These are phyloP conservation scores for Cataglyphis hispanica DNA, from an alignment of 1,140 invertebrate genomes.

Conservation along the genomic window DNA sequence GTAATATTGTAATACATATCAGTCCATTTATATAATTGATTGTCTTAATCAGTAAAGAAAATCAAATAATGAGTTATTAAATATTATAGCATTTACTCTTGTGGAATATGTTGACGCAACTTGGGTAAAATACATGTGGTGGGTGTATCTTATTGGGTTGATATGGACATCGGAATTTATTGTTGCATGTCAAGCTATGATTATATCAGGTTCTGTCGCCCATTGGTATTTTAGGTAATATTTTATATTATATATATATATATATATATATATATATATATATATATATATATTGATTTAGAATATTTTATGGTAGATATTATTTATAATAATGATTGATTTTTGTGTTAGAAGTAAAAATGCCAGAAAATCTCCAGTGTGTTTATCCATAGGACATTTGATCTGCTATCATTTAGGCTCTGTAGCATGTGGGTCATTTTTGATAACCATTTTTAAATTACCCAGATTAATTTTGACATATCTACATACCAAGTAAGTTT, in stretches of 20 bases:
- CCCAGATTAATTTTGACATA: constrained; percentile 95
- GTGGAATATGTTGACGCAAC: constrained; percentile 90
- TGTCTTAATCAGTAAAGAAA: constrained; percentile 21
- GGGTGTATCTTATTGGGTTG: constrained; percentile 95
- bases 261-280: too few species aligned
- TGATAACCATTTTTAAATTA: constrained; percentile 96
- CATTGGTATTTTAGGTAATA: constrained; percentile 94
- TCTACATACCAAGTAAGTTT: constrained; percentile 93
- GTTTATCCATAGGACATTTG: constrained; percentile 91
- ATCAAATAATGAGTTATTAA: constrained; percentile 50
- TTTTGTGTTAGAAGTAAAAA: constrained; percentile 88
- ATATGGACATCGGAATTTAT: constrained; percentile 97
- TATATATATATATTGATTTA: not conserved
- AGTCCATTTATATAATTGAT: not conserved
- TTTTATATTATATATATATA: constrained; percentile 3
- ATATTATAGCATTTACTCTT: constrained; percentile 87
- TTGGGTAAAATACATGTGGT: constrained; percentile 96
- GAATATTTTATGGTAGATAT: not conserved
- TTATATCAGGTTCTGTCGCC: constrained; percentile 95
- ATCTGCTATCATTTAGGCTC: constrained; percentile 96
- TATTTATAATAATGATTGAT: constrained; percentile 9
- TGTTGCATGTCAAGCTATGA: constrained; percentile 96
- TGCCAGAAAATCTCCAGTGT: constrained; percentile 88
- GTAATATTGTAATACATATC: constrained; percentile 73
- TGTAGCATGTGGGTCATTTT: constrained; percentile 95